A percentile compares a stretch with the other conserved stretches of the same genome.
Evolutionary conservation across 2,888 invertebrate genomes (phyloP).

Genomic region (Cephus rjabovi): DNA sequence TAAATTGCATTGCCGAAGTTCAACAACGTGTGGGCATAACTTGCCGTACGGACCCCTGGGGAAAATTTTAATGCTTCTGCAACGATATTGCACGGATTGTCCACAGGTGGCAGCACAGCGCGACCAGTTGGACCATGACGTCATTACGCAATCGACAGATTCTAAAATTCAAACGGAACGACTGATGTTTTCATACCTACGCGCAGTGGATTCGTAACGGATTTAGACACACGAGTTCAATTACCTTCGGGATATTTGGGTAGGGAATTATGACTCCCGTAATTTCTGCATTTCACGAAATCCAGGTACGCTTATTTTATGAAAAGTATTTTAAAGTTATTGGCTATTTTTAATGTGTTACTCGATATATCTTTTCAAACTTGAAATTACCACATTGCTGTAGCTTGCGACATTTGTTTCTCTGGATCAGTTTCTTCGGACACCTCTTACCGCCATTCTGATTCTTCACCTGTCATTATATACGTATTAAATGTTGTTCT

Average conservation of each 20-base stretch:
- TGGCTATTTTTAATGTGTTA: not conserved
- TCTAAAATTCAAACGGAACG: conserved; percentile 30
- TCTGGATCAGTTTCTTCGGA: conserved; percentile 68
- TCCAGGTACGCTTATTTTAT: not conserved
- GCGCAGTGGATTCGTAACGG: conserved; percentile 1
- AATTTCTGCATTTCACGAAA: conserved; percentile 26
- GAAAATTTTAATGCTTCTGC: conserved; percentile 70
- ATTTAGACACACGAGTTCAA: conserved; percentile 5
- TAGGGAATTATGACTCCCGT: conserved; percentile 23
- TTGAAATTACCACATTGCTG: conserved; percentile 27
- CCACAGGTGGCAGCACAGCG: conserved; percentile 91
- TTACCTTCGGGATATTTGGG: conserved; percentile 14
- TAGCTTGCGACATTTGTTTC: conserved; percentile 54
- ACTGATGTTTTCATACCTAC: not conserved
- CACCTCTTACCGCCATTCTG: conserved; percentile 75
- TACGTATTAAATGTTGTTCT: conserved; percentile 27
- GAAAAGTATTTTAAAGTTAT: not conserved
- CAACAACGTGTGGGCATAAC: not conserved
- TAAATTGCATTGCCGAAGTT: not conserved
- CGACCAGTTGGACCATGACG: conserved; percentile 83
- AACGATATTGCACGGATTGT: conserved; percentile 78
- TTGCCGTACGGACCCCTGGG: not conserved
- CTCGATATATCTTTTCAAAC: not conserved
- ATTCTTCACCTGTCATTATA: conserved; percentile 65
- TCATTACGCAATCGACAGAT: conserved; percentile 50